Evolutionary conservation across 2,888 invertebrate genomes (phyloP).

Genomic region (Idaea dimidiata): DNA sequence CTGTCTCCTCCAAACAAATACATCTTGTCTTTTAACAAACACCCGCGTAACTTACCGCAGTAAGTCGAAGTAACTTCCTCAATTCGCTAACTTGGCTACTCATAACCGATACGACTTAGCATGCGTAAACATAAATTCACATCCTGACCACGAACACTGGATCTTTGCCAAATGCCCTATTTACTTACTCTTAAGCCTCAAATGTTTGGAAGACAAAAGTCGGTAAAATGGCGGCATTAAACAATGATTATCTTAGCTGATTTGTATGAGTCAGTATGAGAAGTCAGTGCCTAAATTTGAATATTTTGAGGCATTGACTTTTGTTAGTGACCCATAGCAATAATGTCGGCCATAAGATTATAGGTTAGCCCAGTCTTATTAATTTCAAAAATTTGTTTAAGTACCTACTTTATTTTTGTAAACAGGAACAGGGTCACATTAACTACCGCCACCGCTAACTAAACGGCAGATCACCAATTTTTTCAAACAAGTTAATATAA

Average conservation of each 20-base stretch:
- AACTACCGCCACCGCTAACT: too few relatives aligned
- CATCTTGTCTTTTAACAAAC: background rate
- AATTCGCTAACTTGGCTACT: slow-evolving; percentile 13
- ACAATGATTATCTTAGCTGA: background rate
- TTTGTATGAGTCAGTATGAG: background rate
- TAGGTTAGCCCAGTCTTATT: too few relatives aligned
- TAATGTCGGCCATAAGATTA: too few relatives aligned
- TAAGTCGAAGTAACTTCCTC: background rate
- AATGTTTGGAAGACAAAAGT: background rate
- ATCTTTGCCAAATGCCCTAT: background rate
- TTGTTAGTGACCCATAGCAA: too few relatives aligned
- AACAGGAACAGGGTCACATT: too few relatives aligned
- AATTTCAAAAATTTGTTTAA: too few relatives aligned
- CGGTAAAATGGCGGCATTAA: background rate
- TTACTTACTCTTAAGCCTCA: background rate
- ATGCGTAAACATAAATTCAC: slow-evolving; percentile 27
- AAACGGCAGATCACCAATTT: too few relatives aligned
- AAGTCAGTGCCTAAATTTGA: background rate
- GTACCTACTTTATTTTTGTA: too few relatives aligned
- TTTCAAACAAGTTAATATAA: too few relatives aligned
- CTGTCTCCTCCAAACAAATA: background rate
- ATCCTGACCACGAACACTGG: background rate
- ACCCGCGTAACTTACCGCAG: background rate
- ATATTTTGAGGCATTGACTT: background rate
- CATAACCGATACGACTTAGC: slow-evolving; percentile 24